phyloP scores from a whole-genome alignment of 1,140 invertebrate genomes.

The Euglossa dilemma region DNA sequence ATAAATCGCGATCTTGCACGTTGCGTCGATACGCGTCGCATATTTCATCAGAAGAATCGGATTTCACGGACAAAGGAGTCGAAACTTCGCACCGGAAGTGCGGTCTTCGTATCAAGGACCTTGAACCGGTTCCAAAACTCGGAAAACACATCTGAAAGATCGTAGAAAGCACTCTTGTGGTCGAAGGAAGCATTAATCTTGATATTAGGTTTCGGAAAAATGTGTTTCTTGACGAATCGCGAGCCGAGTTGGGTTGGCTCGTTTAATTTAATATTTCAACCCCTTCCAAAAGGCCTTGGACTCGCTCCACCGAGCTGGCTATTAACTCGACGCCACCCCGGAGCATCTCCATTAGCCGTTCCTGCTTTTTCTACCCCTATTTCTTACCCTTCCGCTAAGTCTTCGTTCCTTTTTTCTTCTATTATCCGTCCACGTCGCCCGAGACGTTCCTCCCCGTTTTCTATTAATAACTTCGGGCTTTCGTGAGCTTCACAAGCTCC shows the following conservation, averaged over 20 bases:
- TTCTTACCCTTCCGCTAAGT: neutral
- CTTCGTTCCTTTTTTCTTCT: neutral
- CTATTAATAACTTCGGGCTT: conserved; percentile 24
- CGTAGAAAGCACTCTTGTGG: too few relatives aligned
- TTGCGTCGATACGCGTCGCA: neutral
- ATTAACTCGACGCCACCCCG: conserved; percentile 16
- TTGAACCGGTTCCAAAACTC: neutral
- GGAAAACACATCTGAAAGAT: too few relatives aligned
- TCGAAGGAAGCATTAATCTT: conserved; percentile 15
- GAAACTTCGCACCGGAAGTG: neutral
- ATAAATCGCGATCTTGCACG: neutral
- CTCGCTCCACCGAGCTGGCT: neutral
- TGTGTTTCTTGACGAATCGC: neutral
- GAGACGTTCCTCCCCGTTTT: neutral
- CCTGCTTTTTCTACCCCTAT: neutral
- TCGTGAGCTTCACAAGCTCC: neutral
- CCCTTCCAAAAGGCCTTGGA: neutral
- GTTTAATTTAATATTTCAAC: conserved; percentile 46
- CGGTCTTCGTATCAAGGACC: neutral
- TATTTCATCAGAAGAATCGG: conserved; percentile 7
- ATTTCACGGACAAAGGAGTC: neutral
- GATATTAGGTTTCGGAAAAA: neutral
- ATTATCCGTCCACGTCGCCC: conserved; percentile 1
- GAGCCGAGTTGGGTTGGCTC: conserved; percentile 1
- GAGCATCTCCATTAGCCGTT: conserved; percentile 36